phyloP scores from a whole-genome alignment of 2,888 invertebrate genomes.

The Pseudococcus viburni region DNA sequence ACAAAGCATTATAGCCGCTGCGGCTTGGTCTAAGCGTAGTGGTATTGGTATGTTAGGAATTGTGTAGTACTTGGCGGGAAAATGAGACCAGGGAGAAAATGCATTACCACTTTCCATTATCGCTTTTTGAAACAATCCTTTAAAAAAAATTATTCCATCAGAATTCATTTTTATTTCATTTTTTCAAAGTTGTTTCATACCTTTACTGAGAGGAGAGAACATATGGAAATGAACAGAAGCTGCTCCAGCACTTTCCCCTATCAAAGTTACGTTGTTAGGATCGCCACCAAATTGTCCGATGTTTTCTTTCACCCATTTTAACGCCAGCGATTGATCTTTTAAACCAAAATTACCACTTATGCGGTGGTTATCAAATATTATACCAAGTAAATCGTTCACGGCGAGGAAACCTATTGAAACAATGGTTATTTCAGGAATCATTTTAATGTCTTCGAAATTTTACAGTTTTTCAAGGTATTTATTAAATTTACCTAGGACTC shows the following conservation, averaged over 20 bases:
- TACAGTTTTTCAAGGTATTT: neutral
- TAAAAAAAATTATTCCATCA: neutral
- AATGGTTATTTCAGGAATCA: neutral
- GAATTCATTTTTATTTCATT: neutral
- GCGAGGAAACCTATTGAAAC: neutral
- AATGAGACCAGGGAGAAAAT: slow-evolving; percentile 72
- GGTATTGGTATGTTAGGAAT: too few species aligned
- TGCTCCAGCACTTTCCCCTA: neutral
- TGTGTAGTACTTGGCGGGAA: slow-evolving; percentile 68
- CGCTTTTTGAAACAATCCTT: slow-evolving; percentile 75
- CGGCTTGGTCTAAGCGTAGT: too few species aligned
- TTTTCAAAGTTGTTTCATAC: neutral
- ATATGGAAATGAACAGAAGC: neutral
- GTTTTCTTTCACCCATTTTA: neutral
- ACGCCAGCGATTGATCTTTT: neutral
- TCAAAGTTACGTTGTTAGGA: neutral
- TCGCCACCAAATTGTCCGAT: neutral
- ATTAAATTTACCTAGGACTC: neutral
- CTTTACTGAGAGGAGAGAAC: neutral
- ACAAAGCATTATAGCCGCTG: too few species aligned
- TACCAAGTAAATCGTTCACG: neutral
- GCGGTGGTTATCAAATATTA: neutral
- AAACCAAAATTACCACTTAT: neutral
- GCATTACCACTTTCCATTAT: slow-evolving; percentile 81
- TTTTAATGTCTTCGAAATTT: neutral